Evolutionary conservation across 2,113 vertebrate species (phyloP).

Genomic region (Chloropsis cyanopogon): DNA sequence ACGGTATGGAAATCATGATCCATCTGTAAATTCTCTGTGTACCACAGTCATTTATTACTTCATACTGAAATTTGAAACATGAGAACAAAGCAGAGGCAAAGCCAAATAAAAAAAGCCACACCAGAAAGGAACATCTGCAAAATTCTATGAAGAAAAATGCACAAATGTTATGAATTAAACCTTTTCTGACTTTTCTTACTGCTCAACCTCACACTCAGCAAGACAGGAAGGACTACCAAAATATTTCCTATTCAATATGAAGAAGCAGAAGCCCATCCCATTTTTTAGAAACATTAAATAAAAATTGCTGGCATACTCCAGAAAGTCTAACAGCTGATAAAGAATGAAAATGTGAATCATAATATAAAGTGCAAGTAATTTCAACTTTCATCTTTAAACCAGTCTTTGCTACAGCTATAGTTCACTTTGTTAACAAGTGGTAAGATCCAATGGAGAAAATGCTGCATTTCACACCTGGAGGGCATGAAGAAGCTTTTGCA

Average conservation of each 20-base stretch:
- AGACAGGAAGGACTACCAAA: neutral
- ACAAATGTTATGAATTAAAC: slow-evolving; percentile 62
- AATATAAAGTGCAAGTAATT: neutral
- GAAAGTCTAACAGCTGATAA: neutral
- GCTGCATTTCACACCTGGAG: neutral
- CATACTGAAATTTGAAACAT: slow-evolving; percentile 55
- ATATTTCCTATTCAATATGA: neutral
- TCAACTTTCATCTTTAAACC: neutral
- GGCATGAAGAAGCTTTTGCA: neutral
- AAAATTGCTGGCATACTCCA: neutral
- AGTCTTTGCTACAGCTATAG: neutral
- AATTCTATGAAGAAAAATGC: slow-evolving; percentile 38
- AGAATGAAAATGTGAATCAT: neutral
- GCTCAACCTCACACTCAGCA: slow-evolving; percentile 24
- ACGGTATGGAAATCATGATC: slow-evolving; percentile 11
- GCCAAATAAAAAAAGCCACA: slow-evolving; percentile 62
- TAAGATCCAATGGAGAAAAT: neutral
- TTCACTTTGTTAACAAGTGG: neutral
- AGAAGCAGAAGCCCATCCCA: neutral
- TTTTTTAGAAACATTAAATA: neutral
- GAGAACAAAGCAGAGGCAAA: slow-evolving; percentile 47
- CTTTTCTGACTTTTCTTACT: slow-evolving; percentile 40
- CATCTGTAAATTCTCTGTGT: slow-evolving; percentile 37
- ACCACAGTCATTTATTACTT: slow-evolving; percentile 64
- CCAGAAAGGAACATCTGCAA: slow-evolving; percentile 62